Conservation (phyloP, 1,140 invertebrate genomes). For the Formica exsecta region DNA sequence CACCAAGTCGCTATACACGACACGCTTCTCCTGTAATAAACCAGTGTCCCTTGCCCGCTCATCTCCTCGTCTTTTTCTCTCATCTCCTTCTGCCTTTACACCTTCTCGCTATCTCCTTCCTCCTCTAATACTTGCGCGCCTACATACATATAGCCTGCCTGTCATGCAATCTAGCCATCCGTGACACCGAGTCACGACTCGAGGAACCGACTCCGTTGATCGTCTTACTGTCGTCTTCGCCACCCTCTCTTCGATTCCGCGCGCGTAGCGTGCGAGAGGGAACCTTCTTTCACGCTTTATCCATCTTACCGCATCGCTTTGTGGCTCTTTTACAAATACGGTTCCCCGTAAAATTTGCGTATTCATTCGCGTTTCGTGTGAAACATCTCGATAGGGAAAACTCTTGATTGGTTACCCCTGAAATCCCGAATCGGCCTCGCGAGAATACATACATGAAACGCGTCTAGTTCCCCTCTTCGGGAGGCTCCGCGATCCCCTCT, state of each 20-base stretch:
- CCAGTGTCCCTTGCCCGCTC: constrained; percentile 17
- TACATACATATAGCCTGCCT: constrained; percentile 8
- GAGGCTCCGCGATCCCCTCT: constrained; percentile 37
- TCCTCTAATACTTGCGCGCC: not conserved
- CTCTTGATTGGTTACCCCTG: not conserved
- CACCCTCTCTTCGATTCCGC: too few species aligned
- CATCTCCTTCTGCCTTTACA: constrained; percentile 5
- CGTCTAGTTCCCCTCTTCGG: constrained; percentile 30
- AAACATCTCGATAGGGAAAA: constrained; percentile 1
- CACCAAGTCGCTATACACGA: constrained; percentile 67
- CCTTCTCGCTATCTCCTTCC: not conserved
- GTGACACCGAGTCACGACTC: constrained; percentile 52
- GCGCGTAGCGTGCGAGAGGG: constrained; percentile 23
- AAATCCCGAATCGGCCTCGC: constrained; percentile 40
- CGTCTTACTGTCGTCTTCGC: constrained; percentile 7
- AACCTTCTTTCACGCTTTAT: not conserved
- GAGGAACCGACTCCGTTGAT: constrained; percentile 4
- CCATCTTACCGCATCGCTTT: constrained; percentile 18
- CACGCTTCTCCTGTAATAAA: constrained; percentile 71
- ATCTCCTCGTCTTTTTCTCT: not conserved
- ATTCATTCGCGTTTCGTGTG: constrained; percentile 5
- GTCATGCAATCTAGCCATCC: constrained; percentile 50
- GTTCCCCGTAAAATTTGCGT: constrained; percentile 16
- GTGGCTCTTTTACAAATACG: constrained; percentile 4
- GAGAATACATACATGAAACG: constrained; percentile 11